Percentiles rank a stretch among this genome's conserved stretches.
phyloP scores from a whole-genome alignment of 2,797 vertebrate genomes.

The Gephyroberyx darwinii region DNA sequence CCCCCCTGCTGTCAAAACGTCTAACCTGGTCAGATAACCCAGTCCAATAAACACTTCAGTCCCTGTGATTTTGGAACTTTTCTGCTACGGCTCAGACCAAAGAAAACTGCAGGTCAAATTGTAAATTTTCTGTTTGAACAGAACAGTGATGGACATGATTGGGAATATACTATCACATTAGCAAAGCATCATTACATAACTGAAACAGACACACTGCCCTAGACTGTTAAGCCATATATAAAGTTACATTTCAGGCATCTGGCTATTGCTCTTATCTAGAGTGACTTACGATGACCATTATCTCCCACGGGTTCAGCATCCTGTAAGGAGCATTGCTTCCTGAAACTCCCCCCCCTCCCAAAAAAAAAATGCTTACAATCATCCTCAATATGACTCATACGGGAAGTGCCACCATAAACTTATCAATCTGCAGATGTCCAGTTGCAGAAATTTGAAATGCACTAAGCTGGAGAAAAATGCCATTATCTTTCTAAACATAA shows the following conservation, averaged over 20 bases:
- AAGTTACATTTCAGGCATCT: constrained; percentile 6
- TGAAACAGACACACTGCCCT: not conserved
- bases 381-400: constrained; percentile 27
- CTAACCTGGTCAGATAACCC: no score
- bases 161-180: no score
- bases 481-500: constrained; percentile 33
- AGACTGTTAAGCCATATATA: not conserved
- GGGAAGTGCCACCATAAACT: constrained; percentile 38
- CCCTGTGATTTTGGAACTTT: no score
- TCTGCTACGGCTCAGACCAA: no score
- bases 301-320: constrained; percentile 45
- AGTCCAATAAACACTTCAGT: no score
- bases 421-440: constrained; percentile 45
- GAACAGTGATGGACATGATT: no score
- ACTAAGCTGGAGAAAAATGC: constrained; percentile 23
- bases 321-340: constrained; percentile 47
- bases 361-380: constrained; percentile 23
- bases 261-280: constrained; percentile 14
- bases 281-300: constrained; percentile 28
- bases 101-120: no score
- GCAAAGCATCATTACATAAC: not conserved
- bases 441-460: constrained; percentile 17
- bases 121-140: no score
- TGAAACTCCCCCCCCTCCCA: constrained; percentile 1
- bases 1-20: no score